Percentiles rank a stretch among this genome's conserved stretches.
phyloP scores from a whole-genome alignment of 2,888 invertebrate species.

The Drosophila longiperda region DNA sequence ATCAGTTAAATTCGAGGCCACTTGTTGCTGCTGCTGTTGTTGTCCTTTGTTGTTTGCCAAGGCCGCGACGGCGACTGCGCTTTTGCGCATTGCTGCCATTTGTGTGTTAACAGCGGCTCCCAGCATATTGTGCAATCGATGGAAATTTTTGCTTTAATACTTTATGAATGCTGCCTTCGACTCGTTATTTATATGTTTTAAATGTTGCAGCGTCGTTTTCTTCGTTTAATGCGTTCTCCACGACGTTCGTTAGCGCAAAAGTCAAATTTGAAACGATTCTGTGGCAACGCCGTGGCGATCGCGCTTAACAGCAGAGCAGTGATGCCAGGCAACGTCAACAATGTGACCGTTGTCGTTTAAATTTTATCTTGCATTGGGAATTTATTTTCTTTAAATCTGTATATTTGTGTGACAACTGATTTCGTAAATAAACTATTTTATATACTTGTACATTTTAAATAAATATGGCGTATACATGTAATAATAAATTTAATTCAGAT shows the following conservation, averaged over 20 bases:
- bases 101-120: constrained; percentile 35
- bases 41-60: constrained; percentile 57
- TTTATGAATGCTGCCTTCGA: not conserved
- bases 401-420: not conserved
- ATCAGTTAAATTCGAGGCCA: constrained; percentile 51
- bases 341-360: constrained; percentile 40
- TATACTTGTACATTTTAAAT: not conserved
- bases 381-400: not conserved
- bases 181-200: not conserved
- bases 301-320: constrained; percentile 33
- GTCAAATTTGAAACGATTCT: constrained; percentile 55
- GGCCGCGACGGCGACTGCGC: constrained; percentile 57
- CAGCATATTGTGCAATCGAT: constrained; percentile 20
- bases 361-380: not conserved
- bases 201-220: constrained; percentile 49
- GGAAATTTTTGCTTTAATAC: not conserved
- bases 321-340: constrained; percentile 34
- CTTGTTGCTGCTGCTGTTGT: constrained; percentile 50
- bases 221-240: constrained; percentile 42
- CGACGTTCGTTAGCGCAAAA: constrained; percentile 74
- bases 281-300: constrained; percentile 59
- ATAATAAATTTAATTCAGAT: not conserved
- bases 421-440: not conserved
- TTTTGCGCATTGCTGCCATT: constrained; percentile 53
- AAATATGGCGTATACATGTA: no score